phyloP scores from a whole-genome alignment of 2,113 vertebrate genomes.

The Seriola rivoliana region DNA sequence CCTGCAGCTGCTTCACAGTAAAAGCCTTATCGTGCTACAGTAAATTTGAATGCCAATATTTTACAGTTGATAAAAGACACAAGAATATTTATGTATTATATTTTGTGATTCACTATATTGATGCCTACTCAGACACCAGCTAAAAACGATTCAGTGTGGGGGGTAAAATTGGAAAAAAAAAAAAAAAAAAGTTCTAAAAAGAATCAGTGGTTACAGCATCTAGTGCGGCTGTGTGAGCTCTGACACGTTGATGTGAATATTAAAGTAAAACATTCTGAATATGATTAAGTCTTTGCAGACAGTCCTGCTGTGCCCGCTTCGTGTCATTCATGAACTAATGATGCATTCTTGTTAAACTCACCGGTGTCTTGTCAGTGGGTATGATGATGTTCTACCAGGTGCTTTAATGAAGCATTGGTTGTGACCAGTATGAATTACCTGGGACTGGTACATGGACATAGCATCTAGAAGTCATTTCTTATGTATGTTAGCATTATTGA shows the following conservation, averaged over 20 bases:
- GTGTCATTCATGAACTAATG: slow-evolving; percentile 6
- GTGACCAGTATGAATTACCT: background rate
- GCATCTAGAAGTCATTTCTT: background rate
- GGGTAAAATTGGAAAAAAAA: too few relatives aligned
- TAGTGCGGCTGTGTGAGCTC: background rate
- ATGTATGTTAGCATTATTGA: background rate
- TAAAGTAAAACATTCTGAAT: background rate
- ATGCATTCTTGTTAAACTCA: background rate
- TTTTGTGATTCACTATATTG: too few relatives aligned
- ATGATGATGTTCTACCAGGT: background rate
- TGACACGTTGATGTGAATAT: slow-evolving; percentile 7
- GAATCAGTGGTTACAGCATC: background rate
- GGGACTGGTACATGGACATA: background rate
- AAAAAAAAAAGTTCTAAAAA: too few relatives aligned
- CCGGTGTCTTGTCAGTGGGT: background rate
- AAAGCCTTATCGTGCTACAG: background rate
- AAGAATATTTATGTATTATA: too few relatives aligned
- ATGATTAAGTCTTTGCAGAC: background rate
- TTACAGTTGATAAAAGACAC: too few relatives aligned
- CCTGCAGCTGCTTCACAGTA: background rate
- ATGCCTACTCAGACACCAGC: too few relatives aligned
- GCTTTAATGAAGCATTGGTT: background rate
- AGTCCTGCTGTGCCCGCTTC: background rate
- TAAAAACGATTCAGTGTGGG: background rate
- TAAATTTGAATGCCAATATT: too few relatives aligned